Base-by-base conservation (phyloP, 1,140 invertebrate species). In the Sinonovacula constricta region DNA sequence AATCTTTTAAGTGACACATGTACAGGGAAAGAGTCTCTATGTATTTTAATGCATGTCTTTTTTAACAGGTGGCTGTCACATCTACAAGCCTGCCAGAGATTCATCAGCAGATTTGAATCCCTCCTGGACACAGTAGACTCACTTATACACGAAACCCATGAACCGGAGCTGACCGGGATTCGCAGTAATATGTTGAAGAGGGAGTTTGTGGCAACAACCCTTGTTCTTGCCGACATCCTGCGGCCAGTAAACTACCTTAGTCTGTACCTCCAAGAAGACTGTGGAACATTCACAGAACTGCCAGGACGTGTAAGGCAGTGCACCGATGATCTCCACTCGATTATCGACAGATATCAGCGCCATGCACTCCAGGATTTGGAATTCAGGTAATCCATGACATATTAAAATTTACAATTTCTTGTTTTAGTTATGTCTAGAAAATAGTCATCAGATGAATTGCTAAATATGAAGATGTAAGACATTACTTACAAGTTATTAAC, bases 11-110 rank as follows among this genome's bases (percentile, higher is more conserved):
- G 45, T 49, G n/a, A n/a, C 10, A 12, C n/a, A 12, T 49, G 10
- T 10, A 12, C 10, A 12, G 45, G 10, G n/a, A 49, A 49, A 12
- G n/a, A 49, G 10, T 49, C 45, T 12, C 10, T 49, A 10, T 57
- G 18, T 26, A 57, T 57, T 22, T 12, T 57, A 18, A 57, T 26
- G 22, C 28, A 24, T 57, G 18, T 22, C 45, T 12, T 10, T 22
- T 45, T 45, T 69, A 36, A 24, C 33, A 70, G 67, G 30, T 70
- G 67, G 67, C 28, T 70, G 67, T 70, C 49, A 2, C 67, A 70
- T 39, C 67, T 70, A 24, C 36, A 22, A 15, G 67, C 67, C 18
- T 57, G 67, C 15, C 1, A 7, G 18, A 54, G 67, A 24, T 70
- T 70, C 31, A 57, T 57, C 26, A 12, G 2, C 3, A 54, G 67